These are phyloP conservation scores for Sebastes oblongus DNA, from an alignment of 2,797 vertebrate genomes.

Conservation along the genomic window DNA sequence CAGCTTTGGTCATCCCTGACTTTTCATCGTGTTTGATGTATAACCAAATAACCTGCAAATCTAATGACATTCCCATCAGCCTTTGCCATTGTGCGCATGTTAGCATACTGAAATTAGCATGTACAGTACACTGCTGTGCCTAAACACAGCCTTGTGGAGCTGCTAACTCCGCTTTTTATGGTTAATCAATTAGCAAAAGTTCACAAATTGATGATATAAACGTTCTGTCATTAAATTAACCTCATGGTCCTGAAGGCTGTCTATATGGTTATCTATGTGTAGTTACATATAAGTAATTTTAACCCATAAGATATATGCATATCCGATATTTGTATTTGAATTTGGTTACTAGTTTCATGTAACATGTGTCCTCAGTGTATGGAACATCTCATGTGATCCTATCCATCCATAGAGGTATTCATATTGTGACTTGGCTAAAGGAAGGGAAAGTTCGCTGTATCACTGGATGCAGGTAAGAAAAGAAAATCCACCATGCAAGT, in stretches of 20 bases:
- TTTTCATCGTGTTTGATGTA: neutral
- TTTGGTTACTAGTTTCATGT: slow-evolving; percentile 6
- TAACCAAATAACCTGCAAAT: neutral
- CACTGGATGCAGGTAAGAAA: slow-evolving; percentile 60
- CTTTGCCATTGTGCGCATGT: neutral
- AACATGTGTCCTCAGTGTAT: slow-evolving; percentile 5
- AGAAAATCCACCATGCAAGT: slow-evolving; percentile 79
- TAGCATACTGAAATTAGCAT: neutral
- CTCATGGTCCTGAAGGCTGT: neutral
- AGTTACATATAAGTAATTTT: slow-evolving; percentile 1
- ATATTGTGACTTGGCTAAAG: slow-evolving; percentile 21
- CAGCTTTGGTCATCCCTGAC: neutral
- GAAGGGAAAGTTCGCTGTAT: slow-evolving; percentile 25
- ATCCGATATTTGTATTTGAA: slow-evolving; percentile 21
- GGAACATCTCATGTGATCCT: slow-evolving; percentile 22
- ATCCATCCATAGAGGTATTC: slow-evolving; percentile 33
- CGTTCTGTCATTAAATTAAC: slow-evolving; percentile 17
- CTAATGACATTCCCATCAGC: neutral
- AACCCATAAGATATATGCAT: slow-evolving; percentile 16
- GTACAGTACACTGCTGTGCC: neutral
- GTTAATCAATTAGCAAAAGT: neutral
- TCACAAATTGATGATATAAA: neutral
- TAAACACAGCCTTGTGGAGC: neutral
- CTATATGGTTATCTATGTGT: slow-evolving; percentile 1
- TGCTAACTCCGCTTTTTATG: neutral